Conservation (phyloP, 2,113 vertebrate species). For the Corythoichthys haematopterus region DNA sequence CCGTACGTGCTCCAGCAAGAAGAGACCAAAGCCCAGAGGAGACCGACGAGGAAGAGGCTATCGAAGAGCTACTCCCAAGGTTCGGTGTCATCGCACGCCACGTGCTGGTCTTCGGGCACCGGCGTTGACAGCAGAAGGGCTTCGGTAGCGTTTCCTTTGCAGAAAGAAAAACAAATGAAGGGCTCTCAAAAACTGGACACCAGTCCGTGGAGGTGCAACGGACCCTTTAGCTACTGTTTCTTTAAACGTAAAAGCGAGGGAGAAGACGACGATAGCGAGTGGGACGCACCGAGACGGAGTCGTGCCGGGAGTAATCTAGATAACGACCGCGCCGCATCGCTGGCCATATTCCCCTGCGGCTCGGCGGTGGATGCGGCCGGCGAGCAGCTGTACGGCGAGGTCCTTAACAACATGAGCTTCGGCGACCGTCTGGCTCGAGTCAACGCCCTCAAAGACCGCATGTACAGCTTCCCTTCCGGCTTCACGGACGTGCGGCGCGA, state of each 20-base stretch:
- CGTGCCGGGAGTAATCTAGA: conserved; percentile 21
- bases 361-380: conserved; percentile 37
- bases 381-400: conserved; percentile 70
- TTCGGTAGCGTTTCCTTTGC: conserved; percentile 65
- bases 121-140: conserved; percentile 72
- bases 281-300: conserved; percentile 56
- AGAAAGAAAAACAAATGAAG: conserved; percentile 81
- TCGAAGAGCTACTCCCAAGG: conserved; percentile 91
- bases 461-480: conserved; percentile 83
- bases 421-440: conserved; percentile 79
- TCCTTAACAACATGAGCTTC: conserved; percentile 82
- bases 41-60: conserved; percentile 79
- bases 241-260: conserved; percentile 74
- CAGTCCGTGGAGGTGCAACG: conserved; percentile 85
- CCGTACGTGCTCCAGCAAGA: conserved; percentile 57
- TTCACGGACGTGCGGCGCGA: conserved; percentile 87
- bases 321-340: not conserved
- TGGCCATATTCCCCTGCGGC: conserved; percentile 48
- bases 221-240: conserved; percentile 94
- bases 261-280: conserved; percentile 82
- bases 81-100: conserved; percentile 74
- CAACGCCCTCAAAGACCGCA: conserved; percentile 84
- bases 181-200: conserved; percentile 79
- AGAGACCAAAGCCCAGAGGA: conserved; percentile 75
- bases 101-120: conserved; percentile 62